Conservation (phyloP, 2,113 vertebrate species). For the Phyllopteryx taeniolatus region DNA sequence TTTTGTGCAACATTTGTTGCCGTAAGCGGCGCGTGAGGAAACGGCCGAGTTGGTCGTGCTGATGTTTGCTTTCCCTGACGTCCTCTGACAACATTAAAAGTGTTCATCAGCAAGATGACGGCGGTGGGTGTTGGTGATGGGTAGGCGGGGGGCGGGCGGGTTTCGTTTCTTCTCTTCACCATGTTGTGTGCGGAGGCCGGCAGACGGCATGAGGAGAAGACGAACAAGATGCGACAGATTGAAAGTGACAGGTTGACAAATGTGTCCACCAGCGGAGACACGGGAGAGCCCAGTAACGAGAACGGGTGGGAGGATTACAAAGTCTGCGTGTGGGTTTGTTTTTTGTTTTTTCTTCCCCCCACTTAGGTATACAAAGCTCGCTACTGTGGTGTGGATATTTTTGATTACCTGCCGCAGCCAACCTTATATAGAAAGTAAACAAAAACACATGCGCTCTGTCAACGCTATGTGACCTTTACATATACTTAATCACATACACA, state of each 20-base stretch:
- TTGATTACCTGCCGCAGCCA: neutral
- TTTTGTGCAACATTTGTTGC: neutral
- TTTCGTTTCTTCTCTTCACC: slow-evolving; percentile 42
- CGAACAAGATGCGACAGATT: slow-evolving; percentile 66
- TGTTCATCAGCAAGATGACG: slow-evolving; percentile 29
- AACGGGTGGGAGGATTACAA: slow-evolving; percentile 48
- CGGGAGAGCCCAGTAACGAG: slow-evolving; percentile 32
- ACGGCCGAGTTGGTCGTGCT: slow-evolving; percentile 13
- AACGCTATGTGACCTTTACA: neutral
- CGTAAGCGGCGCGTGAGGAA: slow-evolving; percentile 2
- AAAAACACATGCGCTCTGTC: neutral
- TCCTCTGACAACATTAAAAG: slow-evolving; percentile 33
- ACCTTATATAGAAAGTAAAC: neutral
- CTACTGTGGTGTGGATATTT: neutral
- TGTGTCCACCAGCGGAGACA: slow-evolving; percentile 70
- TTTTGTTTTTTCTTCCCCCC: too few relatives aligned
- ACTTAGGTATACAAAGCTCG: neutral
- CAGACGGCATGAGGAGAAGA: slow-evolving; percentile 43
- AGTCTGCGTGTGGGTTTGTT: neutral
- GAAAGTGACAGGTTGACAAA: slow-evolving; percentile 76
- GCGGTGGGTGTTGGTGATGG: neutral
- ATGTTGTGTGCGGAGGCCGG: slow-evolving; percentile 54
- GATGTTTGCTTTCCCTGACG: slow-evolving; percentile 22
- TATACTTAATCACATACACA: neutral
- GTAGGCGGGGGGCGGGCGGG: too few relatives aligned